These are phyloP conservation scores for Pachyuromys duprasi DNA, from an alignment of 2,797 vertebrate genomes.

Conservation along the genomic window DNA sequence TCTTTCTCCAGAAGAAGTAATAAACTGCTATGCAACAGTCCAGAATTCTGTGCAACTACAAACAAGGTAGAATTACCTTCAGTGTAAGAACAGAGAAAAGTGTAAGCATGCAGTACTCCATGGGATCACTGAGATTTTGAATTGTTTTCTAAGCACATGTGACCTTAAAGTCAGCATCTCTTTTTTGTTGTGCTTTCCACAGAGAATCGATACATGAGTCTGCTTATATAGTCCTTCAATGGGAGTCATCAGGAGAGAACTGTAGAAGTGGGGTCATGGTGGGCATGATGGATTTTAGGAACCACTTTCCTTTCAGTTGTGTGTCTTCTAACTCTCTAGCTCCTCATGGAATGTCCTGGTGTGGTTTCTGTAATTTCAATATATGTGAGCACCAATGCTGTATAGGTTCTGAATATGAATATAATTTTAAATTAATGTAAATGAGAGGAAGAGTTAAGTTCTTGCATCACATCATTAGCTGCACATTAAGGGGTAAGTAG, in stretches of 20 bases:
- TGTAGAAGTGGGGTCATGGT: background rate
- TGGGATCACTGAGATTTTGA: background rate
- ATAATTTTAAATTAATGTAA: background rate
- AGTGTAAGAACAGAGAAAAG: background rate
- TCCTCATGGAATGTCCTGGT: background rate
- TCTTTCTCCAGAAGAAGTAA: background rate
- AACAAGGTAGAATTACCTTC: background rate
- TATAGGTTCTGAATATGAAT: background rate
- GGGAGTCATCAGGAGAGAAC: background rate
- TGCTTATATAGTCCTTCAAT: too few species aligned
- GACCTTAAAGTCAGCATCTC: background rate
- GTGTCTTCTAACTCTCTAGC: background rate
- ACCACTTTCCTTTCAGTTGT: rapidly evolving
- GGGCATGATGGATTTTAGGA: background rate
- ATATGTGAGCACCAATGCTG: background rate
- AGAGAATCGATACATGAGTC: background rate
- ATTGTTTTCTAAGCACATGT: background rate
- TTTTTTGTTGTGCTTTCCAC: background rate
- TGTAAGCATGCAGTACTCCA: too few species aligned
- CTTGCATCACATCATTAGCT: background rate
- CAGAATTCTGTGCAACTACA: background rate
- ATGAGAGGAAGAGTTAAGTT: background rate
- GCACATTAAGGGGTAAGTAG: background rate
- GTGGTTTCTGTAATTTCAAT: background rate
- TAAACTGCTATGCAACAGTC: background rate